A percentile compares a stretch with the other conserved stretches of the same genome.
phyloP scores from a whole-genome alignment of 2,888 invertebrate genomes.

The Lissonota sp. region DNA sequence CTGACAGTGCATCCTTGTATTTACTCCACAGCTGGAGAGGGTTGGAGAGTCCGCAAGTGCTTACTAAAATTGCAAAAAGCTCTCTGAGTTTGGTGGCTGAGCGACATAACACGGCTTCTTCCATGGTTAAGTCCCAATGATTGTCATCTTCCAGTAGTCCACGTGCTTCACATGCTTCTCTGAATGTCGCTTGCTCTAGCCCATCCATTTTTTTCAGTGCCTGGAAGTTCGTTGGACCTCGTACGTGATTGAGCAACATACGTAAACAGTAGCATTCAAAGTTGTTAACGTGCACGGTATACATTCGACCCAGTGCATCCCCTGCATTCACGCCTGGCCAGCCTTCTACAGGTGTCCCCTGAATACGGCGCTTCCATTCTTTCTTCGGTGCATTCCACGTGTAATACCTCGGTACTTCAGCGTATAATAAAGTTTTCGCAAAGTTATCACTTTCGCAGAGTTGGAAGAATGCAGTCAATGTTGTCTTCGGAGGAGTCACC shows the following conservation, averaged over 20 bases:
- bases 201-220: conserved; percentile 69
- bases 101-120: conserved; percentile 64
- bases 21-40: conserved; percentile 21
- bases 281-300: conserved; percentile 70
- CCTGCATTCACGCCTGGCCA: conserved; percentile 56
- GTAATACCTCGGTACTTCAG: conserved; percentile 66
- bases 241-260: conserved; percentile 66
- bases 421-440: conserved; percentile 77
- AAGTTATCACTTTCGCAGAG: conserved; percentile 75
- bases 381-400: conserved; percentile 45
- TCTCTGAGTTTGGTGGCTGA: conserved; percentile 67
- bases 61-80: conserved; percentile 68
- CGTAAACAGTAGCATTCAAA: conserved; percentile 71
- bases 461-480: conserved; percentile 75
- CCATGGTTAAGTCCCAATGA: conserved; percentile 70
- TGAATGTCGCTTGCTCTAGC: conserved; percentile 65
- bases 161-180: conserved; percentile 68
- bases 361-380: neutral
- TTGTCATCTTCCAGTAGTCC: conserved; percentile 75
- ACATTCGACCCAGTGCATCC: conserved; percentile 70
- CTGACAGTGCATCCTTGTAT: conserved; percentile 23
- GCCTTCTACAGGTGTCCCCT: neutral
- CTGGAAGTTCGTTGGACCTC: conserved; percentile 71
- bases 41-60: too few species aligned
- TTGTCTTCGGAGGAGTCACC: conserved; percentile 2